Percentiles rank a stretch among this genome's conserved stretches.
Evolutionary conservation across 2,113 vertebrate species (phyloP).

Genomic region (Tachycineta bicolor): DNA sequence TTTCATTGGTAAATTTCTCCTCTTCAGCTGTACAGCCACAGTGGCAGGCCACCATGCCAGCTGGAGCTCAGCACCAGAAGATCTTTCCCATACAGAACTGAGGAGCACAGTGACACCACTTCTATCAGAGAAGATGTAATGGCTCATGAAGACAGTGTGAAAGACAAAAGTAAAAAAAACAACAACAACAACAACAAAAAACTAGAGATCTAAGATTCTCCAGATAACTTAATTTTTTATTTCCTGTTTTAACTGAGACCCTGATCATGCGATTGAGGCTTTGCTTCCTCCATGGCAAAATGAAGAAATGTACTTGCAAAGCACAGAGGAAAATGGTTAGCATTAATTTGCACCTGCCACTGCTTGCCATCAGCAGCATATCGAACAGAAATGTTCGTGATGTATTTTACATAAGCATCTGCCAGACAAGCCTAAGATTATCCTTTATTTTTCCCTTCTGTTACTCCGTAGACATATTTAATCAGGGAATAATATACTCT

Average conservation of each 20-base stretch:
- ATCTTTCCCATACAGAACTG: background rate
- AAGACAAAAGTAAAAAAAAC: background rate
- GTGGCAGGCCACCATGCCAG: background rate
- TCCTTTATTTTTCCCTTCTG: background rate
- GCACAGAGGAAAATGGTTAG: background rate
- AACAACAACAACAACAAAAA: too few relatives aligned
- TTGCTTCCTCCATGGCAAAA: background rate
- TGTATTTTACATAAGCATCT: conserved; percentile 1
- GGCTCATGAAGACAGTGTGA: background rate
- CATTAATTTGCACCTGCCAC: background rate
- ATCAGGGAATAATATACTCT: background rate
- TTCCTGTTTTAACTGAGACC: background rate
- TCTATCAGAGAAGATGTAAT: background rate
- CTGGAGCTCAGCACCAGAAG: background rate
- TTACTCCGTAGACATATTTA: background rate
- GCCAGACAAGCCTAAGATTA: background rate
- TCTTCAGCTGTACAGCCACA: background rate
- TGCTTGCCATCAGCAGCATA: background rate
- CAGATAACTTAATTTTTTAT: background rate
- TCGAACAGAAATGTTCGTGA: background rate
- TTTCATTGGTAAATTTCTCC: background rate
- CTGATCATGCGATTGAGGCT: background rate
- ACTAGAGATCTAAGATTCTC: background rate
- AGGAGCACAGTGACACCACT: background rate
- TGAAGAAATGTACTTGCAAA: background rate